phyloP scores from a whole-genome alignment of 2,113 vertebrate genomes.

The Gavialis gangeticus region DNA sequence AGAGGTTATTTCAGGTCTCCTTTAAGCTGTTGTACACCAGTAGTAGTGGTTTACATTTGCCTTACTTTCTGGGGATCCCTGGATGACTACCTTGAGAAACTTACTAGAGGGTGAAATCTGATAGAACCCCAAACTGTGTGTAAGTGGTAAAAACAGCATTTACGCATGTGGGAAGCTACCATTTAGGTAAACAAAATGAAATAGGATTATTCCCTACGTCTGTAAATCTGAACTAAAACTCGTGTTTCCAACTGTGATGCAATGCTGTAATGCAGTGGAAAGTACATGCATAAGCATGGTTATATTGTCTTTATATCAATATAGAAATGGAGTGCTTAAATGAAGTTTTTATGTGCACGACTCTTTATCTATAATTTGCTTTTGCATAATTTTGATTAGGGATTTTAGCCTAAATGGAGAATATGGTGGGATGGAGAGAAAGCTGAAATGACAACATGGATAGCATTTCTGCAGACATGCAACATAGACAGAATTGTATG shows the following conservation, averaged over 20 bases:
- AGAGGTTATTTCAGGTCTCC: background rate
- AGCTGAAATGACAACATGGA: background rate
- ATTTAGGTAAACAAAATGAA: too few species aligned
- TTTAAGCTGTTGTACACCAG: background rate
- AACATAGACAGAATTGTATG: background rate
- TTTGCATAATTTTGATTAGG: background rate
- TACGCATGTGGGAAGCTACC: too few species aligned
- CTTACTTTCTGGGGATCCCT: background rate
- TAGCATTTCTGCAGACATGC: background rate
- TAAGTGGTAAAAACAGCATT: too few species aligned
- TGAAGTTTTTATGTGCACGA: background rate
- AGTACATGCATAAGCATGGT: background rate
- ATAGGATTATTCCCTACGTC: background rate
- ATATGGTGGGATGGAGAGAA: background rate
- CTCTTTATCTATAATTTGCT: background rate
- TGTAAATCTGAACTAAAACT: background rate
- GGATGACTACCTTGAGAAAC: background rate
- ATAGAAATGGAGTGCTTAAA: background rate
- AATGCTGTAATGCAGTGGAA: background rate
- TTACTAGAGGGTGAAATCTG: background rate
- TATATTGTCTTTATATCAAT: background rate
- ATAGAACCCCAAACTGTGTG: too few species aligned
- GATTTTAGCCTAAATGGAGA: background rate
- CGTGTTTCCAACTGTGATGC: background rate
- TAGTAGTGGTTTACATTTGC: background rate